These are phyloP conservation scores for Apodemus sylvaticus DNA, from an alignment of 2,113 vertebrate species.

Conservation along the genomic window DNA sequence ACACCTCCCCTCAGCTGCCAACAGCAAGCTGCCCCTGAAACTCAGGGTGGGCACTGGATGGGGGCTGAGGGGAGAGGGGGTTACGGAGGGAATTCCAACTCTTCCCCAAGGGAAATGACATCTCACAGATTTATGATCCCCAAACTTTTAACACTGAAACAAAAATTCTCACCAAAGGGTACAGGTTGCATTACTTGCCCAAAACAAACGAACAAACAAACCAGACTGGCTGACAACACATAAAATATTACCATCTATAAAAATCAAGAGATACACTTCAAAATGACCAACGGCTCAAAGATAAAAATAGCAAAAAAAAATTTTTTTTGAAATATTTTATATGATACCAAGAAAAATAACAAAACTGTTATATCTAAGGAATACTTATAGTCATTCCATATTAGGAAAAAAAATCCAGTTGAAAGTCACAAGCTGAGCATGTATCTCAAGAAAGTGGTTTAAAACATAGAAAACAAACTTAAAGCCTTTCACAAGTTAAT, in stretches of 20 bases:
- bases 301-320: not conserved
- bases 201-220: not conserved
- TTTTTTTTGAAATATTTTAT: not conserved
- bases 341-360: not conserved
- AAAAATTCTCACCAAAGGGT: not conserved
- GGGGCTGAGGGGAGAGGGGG: fast-evolving
- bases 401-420: not conserved
- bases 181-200: not conserved
- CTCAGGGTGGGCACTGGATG: not conserved
- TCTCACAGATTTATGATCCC: not conserved
- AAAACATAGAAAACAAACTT: no score
- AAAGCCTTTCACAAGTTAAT: no score
- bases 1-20: not conserved
- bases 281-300: not conserved
- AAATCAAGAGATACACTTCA: not conserved
- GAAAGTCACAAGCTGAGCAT: not conserved
- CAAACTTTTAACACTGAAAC: not conserved
- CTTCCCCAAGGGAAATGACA: not conserved
- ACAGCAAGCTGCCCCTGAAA: not conserved
- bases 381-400: not conserved
- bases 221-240: not conserved
- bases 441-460: not conserved
- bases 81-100: not conserved
- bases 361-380: not conserved
- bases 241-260: not conserved